phyloP scores from a whole-genome alignment of 2,888 invertebrate species.

The Scaptomyza cyrtandrae region DNA sequence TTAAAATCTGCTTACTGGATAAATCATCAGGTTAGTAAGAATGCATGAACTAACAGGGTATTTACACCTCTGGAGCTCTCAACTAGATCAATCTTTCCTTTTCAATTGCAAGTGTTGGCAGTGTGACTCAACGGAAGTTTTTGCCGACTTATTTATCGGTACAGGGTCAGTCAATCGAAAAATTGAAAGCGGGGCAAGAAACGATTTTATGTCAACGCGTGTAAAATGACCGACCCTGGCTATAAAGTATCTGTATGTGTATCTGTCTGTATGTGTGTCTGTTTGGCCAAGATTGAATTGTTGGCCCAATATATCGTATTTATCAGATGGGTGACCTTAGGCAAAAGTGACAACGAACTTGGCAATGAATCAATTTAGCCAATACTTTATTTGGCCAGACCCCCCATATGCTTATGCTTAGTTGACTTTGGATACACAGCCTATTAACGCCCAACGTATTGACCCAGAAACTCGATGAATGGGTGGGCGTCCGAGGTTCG shows the following conservation, averaged over 20 bases:
- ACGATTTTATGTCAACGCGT: constrained; percentile 51
- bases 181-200: constrained; percentile 36
- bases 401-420: constrained; percentile 23
- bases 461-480: constrained; percentile 51
- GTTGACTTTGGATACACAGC: constrained; percentile 16
- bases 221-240: constrained; percentile 49
- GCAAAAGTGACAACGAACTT: constrained; percentile 72
- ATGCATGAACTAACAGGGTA: not conserved
- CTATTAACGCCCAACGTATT: constrained; percentile 37
- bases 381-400: constrained; percentile 44
- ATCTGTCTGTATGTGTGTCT: not conserved
- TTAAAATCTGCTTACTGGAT: not conserved
- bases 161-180: constrained; percentile 27
- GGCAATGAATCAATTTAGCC: constrained; percentile 65
- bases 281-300: constrained; percentile 58
- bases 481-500: constrained; percentile 28
- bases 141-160: constrained; percentile 9
- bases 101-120: not conserved
- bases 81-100: not conserved
- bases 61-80: not conserved
- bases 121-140: constrained; percentile 17
- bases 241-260: constrained; percentile 10
- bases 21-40: too few species aligned
- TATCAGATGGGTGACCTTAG: constrained; percentile 50
- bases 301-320: constrained; percentile 36